phyloP scores from a whole-genome alignment of 2,888 invertebrate genomes.

The Eupithecia tripunctaria region DNA sequence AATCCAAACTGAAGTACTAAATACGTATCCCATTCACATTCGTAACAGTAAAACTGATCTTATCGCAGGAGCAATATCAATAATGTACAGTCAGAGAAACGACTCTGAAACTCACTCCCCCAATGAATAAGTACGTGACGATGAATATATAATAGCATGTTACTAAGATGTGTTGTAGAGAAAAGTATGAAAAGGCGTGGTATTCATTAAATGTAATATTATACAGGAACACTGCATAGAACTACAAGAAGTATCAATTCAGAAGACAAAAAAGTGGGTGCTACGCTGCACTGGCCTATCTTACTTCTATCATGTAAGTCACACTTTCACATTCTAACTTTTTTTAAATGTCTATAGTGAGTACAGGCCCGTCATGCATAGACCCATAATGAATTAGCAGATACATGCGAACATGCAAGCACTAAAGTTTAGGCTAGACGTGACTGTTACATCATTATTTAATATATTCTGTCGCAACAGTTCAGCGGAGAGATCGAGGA shows the following conservation, averaged over 20 bases:
- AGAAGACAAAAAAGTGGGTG: too few relatives aligned
- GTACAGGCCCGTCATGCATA: slow-evolving; percentile 29
- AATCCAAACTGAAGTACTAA: not conserved
- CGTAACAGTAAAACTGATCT: slow-evolving; percentile 2
- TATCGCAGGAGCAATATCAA: not conserved
- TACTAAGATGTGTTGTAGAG: not conserved
- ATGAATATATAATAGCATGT: not conserved
- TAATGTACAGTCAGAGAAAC: not conserved
- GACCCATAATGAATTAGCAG: slow-evolving; percentile 52
- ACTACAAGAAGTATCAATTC: slow-evolving; percentile 64
- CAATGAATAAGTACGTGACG: not conserved
- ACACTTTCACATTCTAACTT: slow-evolving; percentile 48
- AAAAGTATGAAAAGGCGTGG: not conserved
- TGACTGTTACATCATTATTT: slow-evolving; percentile 52
- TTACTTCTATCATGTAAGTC: slow-evolving; percentile 76
- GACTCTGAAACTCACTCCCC: not conserved
- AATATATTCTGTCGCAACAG: slow-evolving; percentile 51
- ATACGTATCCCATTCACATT: not conserved
- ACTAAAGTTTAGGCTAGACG: slow-evolving; percentile 48
- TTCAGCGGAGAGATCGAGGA: slow-evolving; percentile 46
- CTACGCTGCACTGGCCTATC: slow-evolving; percentile 73
- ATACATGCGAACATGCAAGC: slow-evolving; percentile 53
- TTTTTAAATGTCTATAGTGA: slow-evolving; percentile 35
- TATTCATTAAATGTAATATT: not conserved
- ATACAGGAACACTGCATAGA: not conserved